Evolutionary conservation across 2,113 vertebrate species (phyloP), one percentile per base, ranked within the genome.

Genomic region (Oreochromis spilurus): DNA sequence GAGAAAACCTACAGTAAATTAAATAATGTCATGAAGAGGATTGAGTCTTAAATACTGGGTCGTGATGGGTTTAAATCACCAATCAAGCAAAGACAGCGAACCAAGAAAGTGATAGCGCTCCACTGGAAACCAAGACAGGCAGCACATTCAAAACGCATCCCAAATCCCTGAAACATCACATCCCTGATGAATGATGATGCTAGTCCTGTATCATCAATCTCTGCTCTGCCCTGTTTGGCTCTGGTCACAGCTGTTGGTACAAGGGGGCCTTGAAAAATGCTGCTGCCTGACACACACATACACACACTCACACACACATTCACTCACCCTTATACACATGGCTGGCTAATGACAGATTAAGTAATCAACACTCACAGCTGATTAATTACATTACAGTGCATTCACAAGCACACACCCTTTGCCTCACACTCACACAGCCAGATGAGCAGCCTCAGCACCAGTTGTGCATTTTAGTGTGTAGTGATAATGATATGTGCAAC

Each of bases 311-410:
- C 55, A 38, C 57, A 45, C 58, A 12, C 50, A 58, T 82, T 65
- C 60, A 43, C 72, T 24, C 53, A 82, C 38, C 34, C 48, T 81
- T 79, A 77, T 88, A 87, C 87, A 91, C 92, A 90, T 19, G 84
- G 80, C 85, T 93, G 91, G 90, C 87, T 94, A 94, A 95, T 95
- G 94, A 94, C 92, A 91, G 93, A 95, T 95, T 94, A 94, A 96
- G 94, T 95, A 93, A 95, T 95, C 94, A 95, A 94, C 92, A 88
- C 92, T 93, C 92, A 90, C 84, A 79, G 87, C 88, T 93, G 94
- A 95, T 96, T 95, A 94, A 96, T 95, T 95, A 89, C 88, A 90
- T 93, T 91, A 90, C 89, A 79, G 67, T 84, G 54, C 26, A 19
- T 14, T 38, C 48, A 83, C 26, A 85, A 79, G 83, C 36, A 26